Base-by-base conservation (phyloP, 2,797 vertebrate genomes). In the Tadarida brasiliensis region DNA sequence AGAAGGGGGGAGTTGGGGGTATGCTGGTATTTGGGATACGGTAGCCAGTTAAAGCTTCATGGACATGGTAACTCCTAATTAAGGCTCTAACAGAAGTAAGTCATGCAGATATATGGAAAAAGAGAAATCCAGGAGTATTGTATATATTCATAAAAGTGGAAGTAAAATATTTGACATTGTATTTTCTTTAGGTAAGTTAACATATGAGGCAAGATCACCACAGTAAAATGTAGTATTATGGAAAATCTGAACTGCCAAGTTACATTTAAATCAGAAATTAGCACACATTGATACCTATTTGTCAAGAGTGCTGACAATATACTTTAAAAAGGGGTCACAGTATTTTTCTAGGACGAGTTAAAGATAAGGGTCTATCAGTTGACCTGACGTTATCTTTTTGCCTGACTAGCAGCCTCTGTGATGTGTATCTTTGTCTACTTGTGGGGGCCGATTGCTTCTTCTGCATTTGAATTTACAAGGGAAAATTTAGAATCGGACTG, bases 401-500 rank as follows among this genome's bases (percentile, higher is more conserved):
- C 54, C 57, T 76, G 59, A 76, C 47, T 94, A 61, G 61, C 49
- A 94, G 70, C 80, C 47, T 83, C 57, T 88, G 24, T 85, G 30
- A 85, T 68, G n/a, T 22, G 11, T 57, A 80, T 90, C 59, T 88
- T 87, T 86, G 26, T 84, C 47, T 94, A 10, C 15, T 12, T 77
- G 7, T 85, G 47, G 24, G 24, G 8, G 8, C 59, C 91, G 47
- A 67, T 94, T 96, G 93, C 56, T 76, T 80, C 28, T 93, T 92
- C 61, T 90, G 56, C 20, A 20, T 86, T 94, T 92, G 59, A 90
- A 82, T 83, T 87, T 88, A 86, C 96, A 82, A 91, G 81, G 49
- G 47, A 71, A 63, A 87, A 97, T 94, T 74, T 92, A 96, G 47
- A 91, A 94, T 85, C 82, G n/a, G 44, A 65, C 19, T 83, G 17